A percentile compares a stretch with the other conserved stretches of the same genome.
These are phyloP conservation scores for Spodoptera littoralis DNA, from an alignment of 2,888 invertebrate species.

Conservation along the genomic window DNA sequence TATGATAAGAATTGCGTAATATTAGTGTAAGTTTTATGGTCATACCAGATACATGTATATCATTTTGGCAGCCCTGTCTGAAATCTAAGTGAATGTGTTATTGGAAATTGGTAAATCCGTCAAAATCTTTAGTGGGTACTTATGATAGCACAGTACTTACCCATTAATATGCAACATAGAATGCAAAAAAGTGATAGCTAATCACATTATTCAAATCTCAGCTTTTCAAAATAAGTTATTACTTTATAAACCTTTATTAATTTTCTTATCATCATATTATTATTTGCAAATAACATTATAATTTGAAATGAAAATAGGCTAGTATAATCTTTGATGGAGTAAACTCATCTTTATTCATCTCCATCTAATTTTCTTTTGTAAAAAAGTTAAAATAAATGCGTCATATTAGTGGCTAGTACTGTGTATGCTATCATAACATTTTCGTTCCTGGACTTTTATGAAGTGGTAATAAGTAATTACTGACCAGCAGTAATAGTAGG, in stretches of 20 bases:
- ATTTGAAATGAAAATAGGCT: no score
- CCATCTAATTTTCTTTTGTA: no score
- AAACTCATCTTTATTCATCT: no score
- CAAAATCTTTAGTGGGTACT: slow-evolving; percentile 37
- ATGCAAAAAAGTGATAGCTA: slow-evolving; percentile 23
- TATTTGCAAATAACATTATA: no score
- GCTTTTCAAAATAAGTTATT: no score
- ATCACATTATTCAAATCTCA: slow-evolving; percentile 3
- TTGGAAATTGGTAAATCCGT: slow-evolving; percentile 37
- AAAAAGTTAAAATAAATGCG: slow-evolving; percentile 14
- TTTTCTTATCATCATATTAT: no score
- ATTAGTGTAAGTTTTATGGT: slow-evolving; percentile 41
- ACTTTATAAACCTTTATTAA: no score
- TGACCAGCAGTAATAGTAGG: slow-evolving; percentile 29
- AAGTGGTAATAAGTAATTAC: slow-evolving; percentile 33
- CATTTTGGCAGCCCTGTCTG: slow-evolving; percentile 86
- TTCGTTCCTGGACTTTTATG: slow-evolving; percentile 27
- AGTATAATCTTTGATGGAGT: no score
- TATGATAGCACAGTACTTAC: slow-evolving; percentile 27
- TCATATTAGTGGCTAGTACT: slow-evolving; percentile 45
- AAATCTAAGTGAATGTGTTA: slow-evolving; percentile 55
- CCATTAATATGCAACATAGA: slow-evolving; percentile 48
- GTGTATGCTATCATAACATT: slow-evolving; percentile 26
- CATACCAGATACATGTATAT: slow-evolving; percentile 74
- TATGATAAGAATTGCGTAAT: slow-evolving; percentile 41